Evolutionary conservation across 2,113 vertebrate genomes (phyloP).

Genomic region (Synchiropus splendidus): DNA sequence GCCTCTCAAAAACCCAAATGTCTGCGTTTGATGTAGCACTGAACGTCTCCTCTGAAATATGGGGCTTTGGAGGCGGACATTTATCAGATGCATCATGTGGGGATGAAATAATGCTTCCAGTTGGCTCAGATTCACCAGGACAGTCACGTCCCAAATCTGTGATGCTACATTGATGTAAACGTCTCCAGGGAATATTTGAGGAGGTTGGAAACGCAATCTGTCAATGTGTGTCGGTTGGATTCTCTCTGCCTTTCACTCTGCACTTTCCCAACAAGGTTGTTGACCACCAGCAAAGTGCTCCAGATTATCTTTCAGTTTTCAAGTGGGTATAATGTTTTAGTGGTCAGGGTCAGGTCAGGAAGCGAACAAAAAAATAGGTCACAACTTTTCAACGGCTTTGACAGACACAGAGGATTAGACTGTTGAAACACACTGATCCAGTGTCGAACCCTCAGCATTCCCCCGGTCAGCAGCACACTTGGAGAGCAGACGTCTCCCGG

Average conservation of each 20-base stretch:
- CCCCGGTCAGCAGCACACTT: constrained; percentile 5
- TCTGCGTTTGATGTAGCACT: too few relatives aligned
- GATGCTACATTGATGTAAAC: not conserved
- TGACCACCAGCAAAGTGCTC: not conserved
- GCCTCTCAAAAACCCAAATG: too few relatives aligned
- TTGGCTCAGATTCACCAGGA: too few relatives aligned
- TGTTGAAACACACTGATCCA: constrained; percentile 21
- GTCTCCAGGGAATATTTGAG: not conserved
- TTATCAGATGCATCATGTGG: too few relatives aligned
- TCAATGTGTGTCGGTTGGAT: not conserved
- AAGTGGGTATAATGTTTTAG: not conserved
- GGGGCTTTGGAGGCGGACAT: too few relatives aligned
- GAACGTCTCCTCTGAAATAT: too few relatives aligned
- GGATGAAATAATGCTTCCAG: too few relatives aligned
- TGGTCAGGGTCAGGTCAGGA: not conserved
- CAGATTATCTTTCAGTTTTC: not conserved
- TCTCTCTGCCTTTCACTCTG: not conserved
- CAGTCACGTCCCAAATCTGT: not conserved
- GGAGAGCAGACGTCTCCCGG: constrained; percentile 11
- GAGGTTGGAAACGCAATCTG: not conserved
- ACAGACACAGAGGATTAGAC: constrained; percentile 18
- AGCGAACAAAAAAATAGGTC: not conserved
- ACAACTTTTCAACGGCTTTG: constrained; percentile 2
- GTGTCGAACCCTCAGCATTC: constrained; percentile 17
- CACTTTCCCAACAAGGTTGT: constrained; percentile 3